phyloP scores from a whole-genome alignment of 92 coral and sea anemone species.

The Epizoanthus stellaris region DNA sequence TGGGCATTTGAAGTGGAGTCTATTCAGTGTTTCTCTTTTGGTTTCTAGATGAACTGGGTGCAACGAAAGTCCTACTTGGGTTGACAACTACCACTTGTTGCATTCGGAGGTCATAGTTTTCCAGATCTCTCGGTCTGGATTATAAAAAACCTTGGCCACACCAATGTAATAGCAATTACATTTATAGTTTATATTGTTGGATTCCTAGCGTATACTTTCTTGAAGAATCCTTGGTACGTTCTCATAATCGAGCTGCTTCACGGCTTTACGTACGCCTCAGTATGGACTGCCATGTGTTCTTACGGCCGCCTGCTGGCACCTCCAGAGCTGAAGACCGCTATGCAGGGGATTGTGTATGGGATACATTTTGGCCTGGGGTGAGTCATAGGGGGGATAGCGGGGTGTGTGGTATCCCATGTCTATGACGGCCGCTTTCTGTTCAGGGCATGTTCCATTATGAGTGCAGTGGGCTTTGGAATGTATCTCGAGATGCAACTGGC shows the following conservation, averaged over 20 bases:
- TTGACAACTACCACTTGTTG: conserved; percentile 44
- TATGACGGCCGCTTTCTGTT: conserved; percentile 53
- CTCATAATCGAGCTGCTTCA: conserved; percentile 55
- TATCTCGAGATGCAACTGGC: no score
- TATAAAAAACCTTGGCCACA: conserved; percentile 47
- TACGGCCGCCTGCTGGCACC: conserved; percentile 50
- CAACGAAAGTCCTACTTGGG: conserved; percentile 49
- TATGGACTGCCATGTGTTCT: conserved; percentile 56
- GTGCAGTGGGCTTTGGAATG: not conserved
- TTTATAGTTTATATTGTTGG: conserved; percentile 40
- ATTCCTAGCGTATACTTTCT: conserved; percentile 39
- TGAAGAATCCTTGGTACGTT: conserved; percentile 58
- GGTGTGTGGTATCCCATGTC: conserved; percentile 43
- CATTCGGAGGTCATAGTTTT: conserved; percentile 58
- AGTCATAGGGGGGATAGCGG: conserved; percentile 51
- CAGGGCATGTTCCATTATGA: conserved; percentile 39
- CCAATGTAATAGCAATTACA: conserved; percentile 45
- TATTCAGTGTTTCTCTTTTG: conserved; percentile 51
- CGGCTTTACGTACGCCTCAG: conserved; percentile 52
- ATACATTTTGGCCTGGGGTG: conserved; percentile 62
- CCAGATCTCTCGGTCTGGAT: not conserved
- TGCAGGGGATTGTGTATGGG: conserved; percentile 53
- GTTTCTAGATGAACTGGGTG: conserved; percentile 65
- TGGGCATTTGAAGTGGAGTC: conserved; percentile 60
- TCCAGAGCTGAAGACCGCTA: conserved; percentile 53